Percentiles rank a stretch among this genome's conserved stretches.
These are phyloP conservation scores for Acronicta psi DNA, from an alignment of 2,888 invertebrate species.

Conservation along the genomic window DNA sequence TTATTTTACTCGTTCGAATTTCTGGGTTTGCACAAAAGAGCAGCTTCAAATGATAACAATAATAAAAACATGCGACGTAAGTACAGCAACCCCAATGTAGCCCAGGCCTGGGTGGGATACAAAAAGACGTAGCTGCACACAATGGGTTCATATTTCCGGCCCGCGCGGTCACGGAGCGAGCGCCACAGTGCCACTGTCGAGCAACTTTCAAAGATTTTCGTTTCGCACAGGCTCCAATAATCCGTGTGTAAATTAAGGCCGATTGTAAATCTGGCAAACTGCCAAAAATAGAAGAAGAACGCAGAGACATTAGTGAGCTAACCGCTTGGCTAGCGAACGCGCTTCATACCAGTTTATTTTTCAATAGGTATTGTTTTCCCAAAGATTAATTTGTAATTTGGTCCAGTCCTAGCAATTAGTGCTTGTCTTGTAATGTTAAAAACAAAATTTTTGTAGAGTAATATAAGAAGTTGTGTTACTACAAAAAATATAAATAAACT, in stretches of 20 bases:
- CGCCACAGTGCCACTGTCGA: constrained; percentile 64
- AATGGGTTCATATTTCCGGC: constrained; percentile 82
- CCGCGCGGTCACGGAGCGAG: constrained; percentile 66
- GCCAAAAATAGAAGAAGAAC: constrained; percentile 69
- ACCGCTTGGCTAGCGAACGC: constrained; percentile 54
- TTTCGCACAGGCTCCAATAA: constrained; percentile 64
- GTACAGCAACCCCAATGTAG: constrained; percentile 61
- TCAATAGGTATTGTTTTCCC: constrained; percentile 26
- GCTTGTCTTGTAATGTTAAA: no score
- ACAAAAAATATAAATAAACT: neutral
- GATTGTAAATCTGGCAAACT: constrained; percentile 70
- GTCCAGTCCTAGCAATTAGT: constrained; percentile 8
- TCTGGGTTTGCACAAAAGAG: constrained; percentile 38
- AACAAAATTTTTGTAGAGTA: no score
- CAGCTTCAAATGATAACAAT: constrained; percentile 49
- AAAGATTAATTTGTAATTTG: constrained; percentile 23
- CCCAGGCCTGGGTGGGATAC: constrained; percentile 60
- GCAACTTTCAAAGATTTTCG: constrained; percentile 68
- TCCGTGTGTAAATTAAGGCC: constrained; percentile 72
- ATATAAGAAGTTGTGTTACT: no score
- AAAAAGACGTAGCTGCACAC: constrained; percentile 76
- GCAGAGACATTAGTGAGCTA: constrained; percentile 70
- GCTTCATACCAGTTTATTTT: constrained; percentile 50
- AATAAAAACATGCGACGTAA: constrained; percentile 37
- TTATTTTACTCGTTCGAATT: constrained; percentile 20